Evolutionary conservation across 2,113 vertebrate species (phyloP).

Genomic region (Ranitomeya variabilis): DNA sequence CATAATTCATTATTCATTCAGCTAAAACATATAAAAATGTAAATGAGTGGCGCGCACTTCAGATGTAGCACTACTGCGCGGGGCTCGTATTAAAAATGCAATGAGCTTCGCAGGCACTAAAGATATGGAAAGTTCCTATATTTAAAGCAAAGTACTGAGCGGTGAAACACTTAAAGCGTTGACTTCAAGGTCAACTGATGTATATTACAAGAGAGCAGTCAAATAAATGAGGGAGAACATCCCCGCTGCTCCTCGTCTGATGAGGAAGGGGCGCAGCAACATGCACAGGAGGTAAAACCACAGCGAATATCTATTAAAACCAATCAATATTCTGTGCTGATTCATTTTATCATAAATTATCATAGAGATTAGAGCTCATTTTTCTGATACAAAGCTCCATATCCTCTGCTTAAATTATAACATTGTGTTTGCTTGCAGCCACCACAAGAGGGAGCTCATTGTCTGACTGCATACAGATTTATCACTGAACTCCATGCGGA

Average conservation of each 20-base stretch:
- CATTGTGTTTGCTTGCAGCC: neutral
- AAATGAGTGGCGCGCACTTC: conserved; percentile 31
- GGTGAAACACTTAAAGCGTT: conserved; percentile 1
- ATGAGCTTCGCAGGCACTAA: conserved; percentile 22
- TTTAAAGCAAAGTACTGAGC: conserved; percentile 21
- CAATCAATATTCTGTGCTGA: neutral
- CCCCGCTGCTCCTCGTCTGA: neutral
- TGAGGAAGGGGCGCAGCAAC: neutral
- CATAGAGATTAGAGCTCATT: neutral
- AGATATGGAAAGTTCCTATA: conserved; percentile 34
- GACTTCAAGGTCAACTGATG: conserved; percentile 22
- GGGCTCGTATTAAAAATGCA: conserved; percentile 33
- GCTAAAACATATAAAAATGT: conserved; percentile 52
- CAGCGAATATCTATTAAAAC: neutral
- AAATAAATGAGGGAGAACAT: neutral
- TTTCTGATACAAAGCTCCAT: neutral
- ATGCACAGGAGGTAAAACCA: neutral
- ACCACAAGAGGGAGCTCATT: neutral
- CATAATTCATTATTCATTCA: conserved; percentile 49
- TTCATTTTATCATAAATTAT: neutral
- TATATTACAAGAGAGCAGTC: neutral
- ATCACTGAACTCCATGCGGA: neutral
- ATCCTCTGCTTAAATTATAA: neutral
- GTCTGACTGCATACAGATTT: neutral
- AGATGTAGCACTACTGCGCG: conserved; percentile 4